Percentiles rank a stretch among this genome's conserved stretches.
phyloP scores from a whole-genome alignment of 2,113 vertebrate species.

The Mesocricetus auratus region DNA sequence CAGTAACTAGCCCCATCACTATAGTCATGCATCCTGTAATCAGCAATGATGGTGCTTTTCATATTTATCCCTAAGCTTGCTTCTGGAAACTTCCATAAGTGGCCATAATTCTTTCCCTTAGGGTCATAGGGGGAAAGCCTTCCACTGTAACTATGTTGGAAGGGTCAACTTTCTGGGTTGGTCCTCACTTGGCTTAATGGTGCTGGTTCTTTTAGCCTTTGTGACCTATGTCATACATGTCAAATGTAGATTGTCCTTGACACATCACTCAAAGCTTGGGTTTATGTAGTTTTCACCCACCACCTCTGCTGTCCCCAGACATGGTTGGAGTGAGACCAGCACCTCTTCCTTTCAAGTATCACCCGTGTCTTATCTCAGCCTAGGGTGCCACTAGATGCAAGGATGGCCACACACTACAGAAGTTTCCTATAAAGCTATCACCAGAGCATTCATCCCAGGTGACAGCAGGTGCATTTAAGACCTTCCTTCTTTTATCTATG shows the following conservation, averaged over 20 bases:
- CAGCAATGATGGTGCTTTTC: neutral
- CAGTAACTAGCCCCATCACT: neutral
- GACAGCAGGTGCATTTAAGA: neutral
- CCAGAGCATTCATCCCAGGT: neutral
- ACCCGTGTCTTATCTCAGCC: neutral
- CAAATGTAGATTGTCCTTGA: neutral
- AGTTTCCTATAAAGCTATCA: neutral
- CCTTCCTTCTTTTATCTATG: neutral
- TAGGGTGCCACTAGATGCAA: neutral
- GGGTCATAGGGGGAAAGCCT: neutral
- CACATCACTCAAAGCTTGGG: neutral
- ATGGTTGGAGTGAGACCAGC: neutral
- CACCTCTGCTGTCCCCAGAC: neutral
- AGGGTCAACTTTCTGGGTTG: neutral
- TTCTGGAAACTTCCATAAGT: neutral
- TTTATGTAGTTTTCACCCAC: neutral
- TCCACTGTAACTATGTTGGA: neutral
- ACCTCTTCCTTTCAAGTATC: neutral
- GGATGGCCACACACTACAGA: neutral
- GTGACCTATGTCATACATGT: neutral
- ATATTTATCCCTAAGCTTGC: neutral
- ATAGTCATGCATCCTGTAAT: fast-evolving
- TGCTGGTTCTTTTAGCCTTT: neutral
- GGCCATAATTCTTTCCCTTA: neutral
- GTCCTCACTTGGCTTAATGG: neutral